phyloP scores from a whole-genome alignment of 2,888 invertebrate genomes.

The Apodemia hepburni region DNA sequence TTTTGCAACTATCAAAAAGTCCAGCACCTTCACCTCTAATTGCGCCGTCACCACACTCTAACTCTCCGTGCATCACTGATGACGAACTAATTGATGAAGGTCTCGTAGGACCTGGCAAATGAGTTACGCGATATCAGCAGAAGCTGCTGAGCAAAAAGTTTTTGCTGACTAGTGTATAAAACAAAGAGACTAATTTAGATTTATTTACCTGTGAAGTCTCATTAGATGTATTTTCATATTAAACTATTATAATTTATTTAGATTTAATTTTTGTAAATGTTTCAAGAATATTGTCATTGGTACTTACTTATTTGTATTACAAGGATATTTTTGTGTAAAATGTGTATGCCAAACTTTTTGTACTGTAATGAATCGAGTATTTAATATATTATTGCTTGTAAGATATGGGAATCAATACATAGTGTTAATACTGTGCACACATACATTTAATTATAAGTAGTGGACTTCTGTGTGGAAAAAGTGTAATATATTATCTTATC shows the following conservation, averaged over 20 bases:
- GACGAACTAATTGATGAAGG: slow-evolving; percentile 96
- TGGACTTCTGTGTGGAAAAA: slow-evolving; percentile 4
- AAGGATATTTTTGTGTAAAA: not conserved
- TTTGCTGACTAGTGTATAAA: slow-evolving; percentile 9
- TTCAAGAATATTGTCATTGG: not conserved
- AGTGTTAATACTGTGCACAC: slow-evolving; percentile 2
- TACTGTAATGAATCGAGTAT: slow-evolving; percentile 3
- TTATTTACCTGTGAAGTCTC: slow-evolving; percentile 12
- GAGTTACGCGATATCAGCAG: slow-evolving; percentile 40
- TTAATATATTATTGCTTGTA: not conserved
- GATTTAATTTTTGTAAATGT: not conserved
- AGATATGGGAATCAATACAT: not conserved
- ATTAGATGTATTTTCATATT: slow-evolving; percentile 9
- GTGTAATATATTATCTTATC: slow-evolving; percentile 32
- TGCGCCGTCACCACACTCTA: slow-evolving; percentile 84
- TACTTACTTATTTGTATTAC: not conserved
- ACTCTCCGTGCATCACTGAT: slow-evolving; percentile 91
- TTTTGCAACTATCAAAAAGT: slow-evolving; percentile 88
- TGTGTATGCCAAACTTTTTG: slow-evolving; percentile 11
- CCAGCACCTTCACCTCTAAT: slow-evolving; percentile 86
- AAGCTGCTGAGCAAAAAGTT: slow-evolving; percentile 2
- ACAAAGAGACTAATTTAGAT: slow-evolving; percentile 13
- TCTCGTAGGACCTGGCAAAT: slow-evolving; percentile 88
- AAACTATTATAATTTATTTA: slow-evolving; percentile 2
- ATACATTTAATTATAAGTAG: not conserved